Evolutionary conservation across 2,113 vertebrate genomes (phyloP).

Genomic region (Hippocampus mohnikei): DNA sequence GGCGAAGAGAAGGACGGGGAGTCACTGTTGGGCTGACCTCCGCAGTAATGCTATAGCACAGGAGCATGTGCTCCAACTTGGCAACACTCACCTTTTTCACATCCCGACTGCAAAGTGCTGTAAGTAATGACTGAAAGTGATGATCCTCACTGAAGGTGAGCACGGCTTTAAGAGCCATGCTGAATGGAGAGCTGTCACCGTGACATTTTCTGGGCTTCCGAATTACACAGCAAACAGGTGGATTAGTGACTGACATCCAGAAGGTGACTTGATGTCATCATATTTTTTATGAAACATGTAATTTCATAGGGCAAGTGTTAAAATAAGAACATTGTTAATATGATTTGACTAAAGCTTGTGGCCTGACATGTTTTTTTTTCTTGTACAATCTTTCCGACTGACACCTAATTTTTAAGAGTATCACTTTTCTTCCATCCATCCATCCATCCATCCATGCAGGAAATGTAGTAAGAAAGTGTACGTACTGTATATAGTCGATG

Average conservation of each 20-base stretch:
- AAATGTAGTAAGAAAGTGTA: background rate
- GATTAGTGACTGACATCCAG: slow-evolving; percentile 54
- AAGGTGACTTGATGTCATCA: slow-evolving; percentile 13
- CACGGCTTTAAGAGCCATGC: slow-evolving; percentile 47
- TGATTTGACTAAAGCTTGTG: slow-evolving; percentile 14
- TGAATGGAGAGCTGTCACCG: slow-evolving; percentile 53
- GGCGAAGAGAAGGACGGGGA: slow-evolving; percentile 45
- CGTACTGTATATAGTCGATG: background rate
- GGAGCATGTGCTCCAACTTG: slow-evolving; percentile 45
- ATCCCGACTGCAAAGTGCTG: slow-evolving; percentile 50
- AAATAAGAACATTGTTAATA: slow-evolving; percentile 14
- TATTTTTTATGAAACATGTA: background rate
- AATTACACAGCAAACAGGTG: slow-evolving; percentile 47
- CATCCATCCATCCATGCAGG: too few relatives aligned
- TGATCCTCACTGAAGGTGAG: slow-evolving; percentile 47
- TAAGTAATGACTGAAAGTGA: slow-evolving; percentile 64
- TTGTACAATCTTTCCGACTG: background rate
- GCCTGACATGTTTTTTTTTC: slow-evolving; percentile 7
- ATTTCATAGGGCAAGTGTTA: slow-evolving; percentile 17
- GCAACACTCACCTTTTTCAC: slow-evolving; percentile 48
- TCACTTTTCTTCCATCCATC: background rate
- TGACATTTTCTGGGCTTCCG: slow-evolving; percentile 62
- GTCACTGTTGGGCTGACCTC: slow-evolving; percentile 51
- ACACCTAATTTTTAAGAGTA: background rate
- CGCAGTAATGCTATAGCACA: slow-evolving; percentile 34